Evolutionary conservation across 2,797 vertebrate species (phyloP), one percentile per base, ranked within the genome.

Genomic region (Echiichthys vipera): DNA sequence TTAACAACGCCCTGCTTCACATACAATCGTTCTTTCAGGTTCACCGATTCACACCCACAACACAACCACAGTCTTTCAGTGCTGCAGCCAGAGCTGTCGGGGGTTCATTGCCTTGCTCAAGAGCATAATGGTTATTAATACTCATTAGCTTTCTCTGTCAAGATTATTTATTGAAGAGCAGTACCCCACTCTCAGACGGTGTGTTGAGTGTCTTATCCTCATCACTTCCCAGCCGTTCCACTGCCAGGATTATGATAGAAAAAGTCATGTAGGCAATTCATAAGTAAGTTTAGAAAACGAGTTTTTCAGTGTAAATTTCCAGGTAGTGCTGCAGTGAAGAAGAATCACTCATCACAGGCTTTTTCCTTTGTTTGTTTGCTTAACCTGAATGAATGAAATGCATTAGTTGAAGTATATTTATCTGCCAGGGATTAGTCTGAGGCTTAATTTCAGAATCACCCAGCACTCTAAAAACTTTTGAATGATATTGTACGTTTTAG

Each of bases 41-140:
- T 3, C 46, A 22, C 37, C 22, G 32, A 13, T 30, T 62, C 73
- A 67, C 65, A 81, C 78, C 65, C 43, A 15, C 45, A 56, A 47
- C 27, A 78, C 66, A 68, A 58, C 53, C 17, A 2, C 53, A 63
- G 66, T 12, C 77, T 65, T 77, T 71, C 25, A 77, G 55, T 8
- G 46, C 65, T 36, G 71, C 30, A 34, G 61, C 24, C 5, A 12
- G 32, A 55, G 14, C 36, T 45, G 36, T 18, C 25, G 5, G 2
- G n/a, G 25, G 50, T 71, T 77, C 68, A 84, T 61, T 65, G 69
- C 69, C 17, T 85, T 59, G 74, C 81, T 84, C 55, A 80, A 72
- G 71, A 39, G 73, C 61, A 46, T 24, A 65, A 63, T 29, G 39
- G 65, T 75, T 55, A 71, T 77, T 69, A 56, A 25, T 67, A 77